These are phyloP conservation scores for Phalacrocorax pelagicus DNA, from an alignment of 2,113 vertebrate genomes.

Conservation along the genomic window DNA sequence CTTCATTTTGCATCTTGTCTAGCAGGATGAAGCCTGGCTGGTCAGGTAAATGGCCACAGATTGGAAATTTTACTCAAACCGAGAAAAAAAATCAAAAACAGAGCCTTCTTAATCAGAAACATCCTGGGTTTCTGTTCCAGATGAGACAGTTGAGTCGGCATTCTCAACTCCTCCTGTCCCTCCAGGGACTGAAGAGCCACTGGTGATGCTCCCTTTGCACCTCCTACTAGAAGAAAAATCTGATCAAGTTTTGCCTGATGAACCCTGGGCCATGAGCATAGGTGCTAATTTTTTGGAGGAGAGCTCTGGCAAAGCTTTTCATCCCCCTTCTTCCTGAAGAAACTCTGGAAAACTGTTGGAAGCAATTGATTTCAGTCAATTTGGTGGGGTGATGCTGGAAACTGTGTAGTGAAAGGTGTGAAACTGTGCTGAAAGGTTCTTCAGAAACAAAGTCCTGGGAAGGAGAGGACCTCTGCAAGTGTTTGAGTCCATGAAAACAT, in stretches of 20 bases:
- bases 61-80: neutral
- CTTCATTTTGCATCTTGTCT: neutral
- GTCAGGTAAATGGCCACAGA: neutral
- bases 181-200: neutral
- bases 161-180: neutral
- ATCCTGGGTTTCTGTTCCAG: neutral
- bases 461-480: neutral
- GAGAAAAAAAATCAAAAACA: neutral
- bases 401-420: neutral
- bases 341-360: slow-evolving; percentile 14
- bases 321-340: slow-evolving; percentile 2
- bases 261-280: neutral
- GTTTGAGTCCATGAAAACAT: slow-evolving; percentile 13
- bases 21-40: neutral
- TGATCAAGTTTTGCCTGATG: neutral
- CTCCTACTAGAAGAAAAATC: neutral
- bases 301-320: neutral
- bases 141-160: neutral
- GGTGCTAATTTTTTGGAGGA: neutral
- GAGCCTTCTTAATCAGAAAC: neutral
- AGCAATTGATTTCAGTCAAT: neutral
- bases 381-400: neutral
- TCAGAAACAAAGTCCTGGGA: slow-evolving; percentile 29
- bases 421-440: slow-evolving; percentile 5
- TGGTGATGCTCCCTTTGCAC: neutral